Evolutionary conservation across 2,113 vertebrate species (phyloP), one percentile per base, ranked within the genome.

Genomic region (Mormoops blainvillei): DNA sequence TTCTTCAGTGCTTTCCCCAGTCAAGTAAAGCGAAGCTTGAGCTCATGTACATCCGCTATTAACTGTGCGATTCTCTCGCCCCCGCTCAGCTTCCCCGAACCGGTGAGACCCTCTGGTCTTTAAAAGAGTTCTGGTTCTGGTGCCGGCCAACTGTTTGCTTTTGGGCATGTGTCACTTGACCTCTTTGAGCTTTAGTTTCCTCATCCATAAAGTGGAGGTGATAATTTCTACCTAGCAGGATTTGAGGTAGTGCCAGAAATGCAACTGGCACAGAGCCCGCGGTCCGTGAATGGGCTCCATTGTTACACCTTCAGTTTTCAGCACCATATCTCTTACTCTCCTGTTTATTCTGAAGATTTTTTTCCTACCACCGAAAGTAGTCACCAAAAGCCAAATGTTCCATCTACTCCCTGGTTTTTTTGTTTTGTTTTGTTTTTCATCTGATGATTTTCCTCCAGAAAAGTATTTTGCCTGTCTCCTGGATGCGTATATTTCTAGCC

Each of bases 401-500:
- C 48, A 50, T 67, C 58, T 4, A 58, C 33, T 58, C 61, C 50
- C 20, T 54, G 48, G 5, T 78, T 80, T 50, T n/a, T n/a, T n/a
- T n/a, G n/a, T n/a, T n/a, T n/a, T n/a, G n/a, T n/a, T n/a, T 77
- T 61, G 38, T 68, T 93, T 58, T 78, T 84, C 8, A 20, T 86
- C 61, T 45, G 73, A 67, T 77, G n/a, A 82, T 71, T 87, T 87
- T 95, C 76, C 67, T 71, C 71, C 58, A 93, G n/a, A 38, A 86
- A 77, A 81, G 56, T 36, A 19, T 68, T 82, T 43, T 93, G 82
- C 41, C 52, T 87, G 36, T 43, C 71, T 95, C 71, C 71, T 13
- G 71, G 45, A 18, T 33, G 76, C 82, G 31, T 36, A 16, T 63
- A 68, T 48, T 56, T 50, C 87, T 71, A 36, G 67, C 50, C 83